Conservation (phyloP, 2,113 vertebrate species). For the Cyphomyrus discorhynchus region DNA sequence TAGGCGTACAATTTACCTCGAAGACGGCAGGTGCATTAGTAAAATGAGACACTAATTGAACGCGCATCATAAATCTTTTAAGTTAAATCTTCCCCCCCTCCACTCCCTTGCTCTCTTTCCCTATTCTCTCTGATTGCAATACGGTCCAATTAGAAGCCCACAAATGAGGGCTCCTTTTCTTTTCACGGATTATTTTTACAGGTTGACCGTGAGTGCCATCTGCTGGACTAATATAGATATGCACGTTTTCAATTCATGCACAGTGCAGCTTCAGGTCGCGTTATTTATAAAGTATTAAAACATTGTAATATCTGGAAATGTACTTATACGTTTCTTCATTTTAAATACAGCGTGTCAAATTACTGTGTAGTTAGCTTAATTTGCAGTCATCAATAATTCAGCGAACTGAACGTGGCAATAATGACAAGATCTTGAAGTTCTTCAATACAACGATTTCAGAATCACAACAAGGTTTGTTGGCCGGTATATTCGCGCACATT, state of each 20-base stretch:
- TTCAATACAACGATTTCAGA: neutral
- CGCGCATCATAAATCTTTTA: neutral
- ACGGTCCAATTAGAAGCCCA: no score
- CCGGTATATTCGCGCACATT: neutral
- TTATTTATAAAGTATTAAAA: neutral
- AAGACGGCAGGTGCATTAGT: neutral
- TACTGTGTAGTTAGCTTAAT: neutral
- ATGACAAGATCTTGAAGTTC: neutral
- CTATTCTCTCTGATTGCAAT: no score
- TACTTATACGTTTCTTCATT: neutral
- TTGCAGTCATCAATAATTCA: neutral
- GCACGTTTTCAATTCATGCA: neutral
- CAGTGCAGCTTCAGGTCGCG: neutral
- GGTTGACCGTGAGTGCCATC: conserved; percentile 28
- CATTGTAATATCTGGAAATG: neutral
- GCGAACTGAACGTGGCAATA: neutral
- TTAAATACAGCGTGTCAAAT: neutral
- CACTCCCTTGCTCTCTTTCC: neutral
- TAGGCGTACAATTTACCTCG: neutral
- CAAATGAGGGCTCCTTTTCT: neutral
- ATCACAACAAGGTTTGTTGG: neutral
- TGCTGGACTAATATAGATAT: conserved; percentile 28
- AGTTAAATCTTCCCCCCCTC: neutral
- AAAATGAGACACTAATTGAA: neutral
- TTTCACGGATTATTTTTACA: conserved; percentile 11